Evolutionary conservation across 2,888 invertebrate genomes (phyloP).

Genomic region (Phaedon cochleariae): DNA sequence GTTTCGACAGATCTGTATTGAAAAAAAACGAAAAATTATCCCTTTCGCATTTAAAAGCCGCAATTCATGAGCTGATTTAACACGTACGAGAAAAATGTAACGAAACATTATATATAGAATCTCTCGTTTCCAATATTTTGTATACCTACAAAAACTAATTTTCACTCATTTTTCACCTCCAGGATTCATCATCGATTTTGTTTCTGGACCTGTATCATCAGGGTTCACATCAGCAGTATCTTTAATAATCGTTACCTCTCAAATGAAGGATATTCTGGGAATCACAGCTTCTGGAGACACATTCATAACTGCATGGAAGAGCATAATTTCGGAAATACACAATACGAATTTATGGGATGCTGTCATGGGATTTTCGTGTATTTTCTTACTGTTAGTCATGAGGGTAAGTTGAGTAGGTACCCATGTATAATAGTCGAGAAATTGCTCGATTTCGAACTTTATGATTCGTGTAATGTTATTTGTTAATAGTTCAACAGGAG

Average conservation of each 20-base stretch:
- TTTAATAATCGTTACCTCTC: slow-evolving; percentile 88
- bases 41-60: no score
- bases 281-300: slow-evolving; percentile 76
- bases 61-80: no score
- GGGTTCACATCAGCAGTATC: slow-evolving; percentile 91
- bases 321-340: slow-evolving; percentile 74
- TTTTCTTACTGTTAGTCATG: slow-evolving; percentile 77
- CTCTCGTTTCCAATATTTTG: no score
- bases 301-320: slow-evolving; percentile 80
- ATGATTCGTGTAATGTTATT: no score
- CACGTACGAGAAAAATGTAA: no score
- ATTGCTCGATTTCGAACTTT: background rate
- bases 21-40: no score
- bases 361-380: slow-evolving; percentile 77
- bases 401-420: slow-evolving; percentile 66
- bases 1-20: no score
- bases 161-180: no score
- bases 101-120: no score
- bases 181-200: slow-evolving; percentile 89
- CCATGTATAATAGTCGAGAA: background rate
- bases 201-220: slow-evolving; percentile 88
- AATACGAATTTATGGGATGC: slow-evolving; percentile 77
- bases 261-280: slow-evolving; percentile 83
- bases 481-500: no score
- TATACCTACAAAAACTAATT: no score